These are phyloP conservation scores for Lycaena phlaeas DNA, from an alignment of 2,888 invertebrate species.

Conservation along the genomic window DNA sequence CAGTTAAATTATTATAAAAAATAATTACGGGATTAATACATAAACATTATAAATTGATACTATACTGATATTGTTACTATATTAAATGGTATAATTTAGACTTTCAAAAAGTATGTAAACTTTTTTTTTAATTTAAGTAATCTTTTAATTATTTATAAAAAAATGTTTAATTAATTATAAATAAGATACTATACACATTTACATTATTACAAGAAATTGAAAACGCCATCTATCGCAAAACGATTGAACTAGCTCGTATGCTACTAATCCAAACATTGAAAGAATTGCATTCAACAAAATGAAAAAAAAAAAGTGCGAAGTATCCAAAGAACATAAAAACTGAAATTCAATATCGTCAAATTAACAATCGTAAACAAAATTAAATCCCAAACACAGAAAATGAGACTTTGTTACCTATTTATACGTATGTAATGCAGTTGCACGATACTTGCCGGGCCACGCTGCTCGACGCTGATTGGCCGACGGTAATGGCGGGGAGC, in stretches of 20 bases:
- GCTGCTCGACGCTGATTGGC: conserved; percentile 57
- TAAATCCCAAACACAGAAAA: background rate
- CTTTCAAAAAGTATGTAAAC: too few species aligned
- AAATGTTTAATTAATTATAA: background rate
- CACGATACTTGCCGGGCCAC: conserved; percentile 32
- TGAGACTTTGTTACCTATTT: conserved; percentile 7
- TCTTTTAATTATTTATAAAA: too few species aligned
- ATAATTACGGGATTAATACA: too few species aligned
- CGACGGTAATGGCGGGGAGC: conserved; percentile 55
- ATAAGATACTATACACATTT: background rate
- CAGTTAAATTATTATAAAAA: too few species aligned
- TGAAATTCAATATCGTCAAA: background rate
- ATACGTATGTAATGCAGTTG: conserved; percentile 22
- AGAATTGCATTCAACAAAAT: conserved; percentile 1
- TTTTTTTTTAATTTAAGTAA: too few species aligned
- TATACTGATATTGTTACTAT: too few species aligned
- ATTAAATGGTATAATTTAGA: too few species aligned
- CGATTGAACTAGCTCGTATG: conserved; percentile 40
- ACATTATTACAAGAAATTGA: too few species aligned
- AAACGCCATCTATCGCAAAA: conserved; percentile 57
- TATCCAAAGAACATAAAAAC: background rate
- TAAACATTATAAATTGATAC: too few species aligned
- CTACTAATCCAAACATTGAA: conserved; percentile 8
- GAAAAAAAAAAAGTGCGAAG: background rate
- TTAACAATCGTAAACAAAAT: background rate